phyloP scores from a whole-genome alignment of 92 coral and sea anemone genomes.

The Porites evermanni region DNA sequence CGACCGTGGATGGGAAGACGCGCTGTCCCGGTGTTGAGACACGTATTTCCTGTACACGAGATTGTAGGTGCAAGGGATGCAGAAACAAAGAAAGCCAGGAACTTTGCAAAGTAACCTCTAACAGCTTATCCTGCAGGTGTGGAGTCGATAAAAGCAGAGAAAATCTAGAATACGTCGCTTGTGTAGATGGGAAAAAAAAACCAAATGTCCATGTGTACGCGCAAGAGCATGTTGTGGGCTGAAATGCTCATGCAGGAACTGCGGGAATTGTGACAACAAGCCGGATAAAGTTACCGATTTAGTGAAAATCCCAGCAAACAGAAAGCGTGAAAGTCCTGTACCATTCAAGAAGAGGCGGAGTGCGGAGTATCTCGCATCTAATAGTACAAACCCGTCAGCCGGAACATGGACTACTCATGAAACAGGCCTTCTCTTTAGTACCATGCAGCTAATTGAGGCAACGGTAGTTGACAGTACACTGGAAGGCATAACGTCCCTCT shows the following conservation, averaged over 20 bases:
- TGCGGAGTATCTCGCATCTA: constrained; percentile 16
- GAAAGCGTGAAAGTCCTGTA: constrained; percentile 23
- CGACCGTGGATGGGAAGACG: not conserved
- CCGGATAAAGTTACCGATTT: not conserved
- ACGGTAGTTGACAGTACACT: not conserved
- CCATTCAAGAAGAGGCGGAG: constrained; percentile 24
- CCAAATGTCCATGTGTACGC: constrained; percentile 40
- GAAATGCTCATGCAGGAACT: constrained; percentile 18
- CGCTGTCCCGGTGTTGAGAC: constrained; percentile 18
- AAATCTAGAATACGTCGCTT: not conserved
- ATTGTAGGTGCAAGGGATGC: constrained; percentile 34
- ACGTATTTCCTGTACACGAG: constrained; percentile 31
- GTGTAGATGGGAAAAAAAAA: constrained; percentile 1
- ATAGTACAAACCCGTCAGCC: not conserved
- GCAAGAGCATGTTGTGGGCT: constrained; percentile 2
- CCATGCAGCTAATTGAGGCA: not conserved
- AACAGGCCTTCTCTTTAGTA: not conserved
- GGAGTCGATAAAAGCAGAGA: not conserved
- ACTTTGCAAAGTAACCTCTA: not conserved
- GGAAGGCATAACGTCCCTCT: not conserved
- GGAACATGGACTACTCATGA: constrained; percentile 26
- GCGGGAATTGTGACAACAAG: no score
- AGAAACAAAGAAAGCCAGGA: constrained; percentile 7
- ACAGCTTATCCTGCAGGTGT: not conserved
- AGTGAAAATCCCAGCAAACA: not conserved